Conservation (phyloP, 2,113 vertebrate species). For the Cercopithecus mona region DNA sequence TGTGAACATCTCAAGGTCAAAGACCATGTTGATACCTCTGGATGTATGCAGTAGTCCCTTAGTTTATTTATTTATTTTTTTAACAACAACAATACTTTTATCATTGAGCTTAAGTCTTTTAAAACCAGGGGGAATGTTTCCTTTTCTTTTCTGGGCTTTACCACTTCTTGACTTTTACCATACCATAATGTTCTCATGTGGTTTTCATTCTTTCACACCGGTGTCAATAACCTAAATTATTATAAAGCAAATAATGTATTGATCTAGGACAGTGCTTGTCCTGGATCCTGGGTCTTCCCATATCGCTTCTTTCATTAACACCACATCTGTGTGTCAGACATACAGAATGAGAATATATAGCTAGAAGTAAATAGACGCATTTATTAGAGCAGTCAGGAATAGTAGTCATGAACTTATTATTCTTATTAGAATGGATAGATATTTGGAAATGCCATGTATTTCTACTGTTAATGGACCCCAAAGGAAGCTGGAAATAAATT, state of each 20-base stretch:
- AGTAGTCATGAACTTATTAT: not conserved
- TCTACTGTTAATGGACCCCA: not conserved
- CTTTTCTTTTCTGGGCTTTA: not conserved
- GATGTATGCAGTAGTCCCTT: not conserved
- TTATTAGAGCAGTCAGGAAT: not conserved
- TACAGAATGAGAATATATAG: not conserved
- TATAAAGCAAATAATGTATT: not conserved
- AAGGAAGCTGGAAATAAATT: not conserved
- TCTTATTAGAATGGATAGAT: not conserved
- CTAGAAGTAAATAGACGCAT: not conserved
- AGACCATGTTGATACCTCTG: not conserved
- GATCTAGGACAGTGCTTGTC: not conserved
- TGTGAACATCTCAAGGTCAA: not conserved
- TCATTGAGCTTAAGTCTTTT: not conserved
- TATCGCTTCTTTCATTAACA: not conserved
- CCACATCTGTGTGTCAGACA: not conserved
- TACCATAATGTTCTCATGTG: not conserved
- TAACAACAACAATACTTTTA: not conserved
- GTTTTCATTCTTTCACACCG: not conserved
- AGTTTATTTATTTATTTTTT: not conserved
- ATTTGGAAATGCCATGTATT: not conserved
- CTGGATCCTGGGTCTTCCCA: not conserved
- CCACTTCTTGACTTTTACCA: not conserved
- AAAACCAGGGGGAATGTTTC: not conserved
- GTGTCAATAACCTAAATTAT: not conserved